phyloP scores from a whole-genome alignment of 1,140 invertebrate genomes.

The Euwallacea fornicatus region DNA sequence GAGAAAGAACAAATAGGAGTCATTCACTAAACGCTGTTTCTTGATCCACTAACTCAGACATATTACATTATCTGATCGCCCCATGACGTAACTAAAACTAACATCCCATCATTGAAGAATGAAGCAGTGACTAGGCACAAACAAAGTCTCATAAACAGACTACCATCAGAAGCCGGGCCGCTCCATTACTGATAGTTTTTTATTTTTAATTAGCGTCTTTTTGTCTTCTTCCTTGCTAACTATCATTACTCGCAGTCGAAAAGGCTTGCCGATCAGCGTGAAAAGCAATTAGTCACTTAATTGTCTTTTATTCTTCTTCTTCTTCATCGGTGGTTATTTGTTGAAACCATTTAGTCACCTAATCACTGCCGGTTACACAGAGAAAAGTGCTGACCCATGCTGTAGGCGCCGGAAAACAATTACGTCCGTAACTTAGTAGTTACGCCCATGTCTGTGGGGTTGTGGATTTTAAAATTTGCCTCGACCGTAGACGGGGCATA shows the following conservation, averaged over 20 bases:
- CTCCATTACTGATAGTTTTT: constrained; percentile 15
- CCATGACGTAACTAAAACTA: too few species aligned
- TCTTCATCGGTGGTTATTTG: constrained; percentile 38
- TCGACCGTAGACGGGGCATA: not conserved
- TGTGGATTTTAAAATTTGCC: constrained; percentile 18
- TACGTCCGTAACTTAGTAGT: constrained; percentile 37
- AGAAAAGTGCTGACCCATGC: constrained; percentile 47
- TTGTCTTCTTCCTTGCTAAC: constrained; percentile 24
- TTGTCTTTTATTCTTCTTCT: constrained; percentile 31
- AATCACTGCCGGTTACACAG: constrained; percentile 41
- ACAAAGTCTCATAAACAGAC: constrained; percentile 12
- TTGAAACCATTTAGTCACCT: constrained; percentile 50
- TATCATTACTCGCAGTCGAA: constrained; percentile 15
- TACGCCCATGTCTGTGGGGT: constrained; percentile 40
- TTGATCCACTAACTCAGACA: too few species aligned
- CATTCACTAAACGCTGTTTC: too few species aligned
- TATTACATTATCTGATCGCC: too few species aligned
- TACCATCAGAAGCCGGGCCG: constrained; percentile 8
- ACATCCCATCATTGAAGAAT: not conserved
- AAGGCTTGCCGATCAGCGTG: constrained; percentile 23
- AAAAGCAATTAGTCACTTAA: constrained; percentile 37
- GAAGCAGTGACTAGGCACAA: constrained; percentile 2
- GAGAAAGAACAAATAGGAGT: too few species aligned
- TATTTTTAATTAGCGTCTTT: constrained; percentile 24
- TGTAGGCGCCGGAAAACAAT: constrained; percentile 49